Evolutionary conservation across 2,888 invertebrate species (phyloP), one percentile per base, ranked within the genome.

Genomic region (Entomobrya multifasciata): DNA sequence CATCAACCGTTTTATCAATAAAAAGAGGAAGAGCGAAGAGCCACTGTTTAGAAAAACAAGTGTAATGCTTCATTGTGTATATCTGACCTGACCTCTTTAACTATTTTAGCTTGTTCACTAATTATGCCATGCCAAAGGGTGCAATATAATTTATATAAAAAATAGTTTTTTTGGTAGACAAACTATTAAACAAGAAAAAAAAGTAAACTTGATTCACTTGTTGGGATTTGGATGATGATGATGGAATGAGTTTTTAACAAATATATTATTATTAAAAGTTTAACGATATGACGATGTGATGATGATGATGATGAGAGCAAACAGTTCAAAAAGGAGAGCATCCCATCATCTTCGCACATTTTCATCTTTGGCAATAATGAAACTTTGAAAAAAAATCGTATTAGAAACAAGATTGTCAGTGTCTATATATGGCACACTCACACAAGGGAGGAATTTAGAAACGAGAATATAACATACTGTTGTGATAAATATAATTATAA

Each of bases 381-480:
- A 83, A 83, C 83, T 62, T n/a, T n/a, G n/a, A 79, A 25, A 62
- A 79, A 65, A 74, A 72, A 79, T 72, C 78, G 57, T 67, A 78
- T 78, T 72, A 79, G 52, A 80, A 60, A 81, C 83, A 77, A 82
- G 87, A 87, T 83, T 83, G 65, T 78, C 44, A 81, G 60, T 77
- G 67, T 87, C 87, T 87, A 87, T 87, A 87, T 87, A 87, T 87
- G 87, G 87, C 72, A 30, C 74, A n/a, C n/a, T n/a, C n/a, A n/a
- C n/a, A 70, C 77, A 76, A 62, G 57, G 82, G 82, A 83, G 70
- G 82, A 78, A 79, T 47, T n/a, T n/a, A 77, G 60, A 70, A 81
- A 87, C 70, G 57, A 72, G 83, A 87, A 83, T 83, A n/a, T n/a
- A n/a, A n/a, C n/a, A n/a, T n/a, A n/a, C n/a, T 79, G 78, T 83